Percentiles rank a stretch among this genome's conserved stretches.
Conservation (phyloP, 1,140 invertebrate species). For the Myzus persicae region DNA sequence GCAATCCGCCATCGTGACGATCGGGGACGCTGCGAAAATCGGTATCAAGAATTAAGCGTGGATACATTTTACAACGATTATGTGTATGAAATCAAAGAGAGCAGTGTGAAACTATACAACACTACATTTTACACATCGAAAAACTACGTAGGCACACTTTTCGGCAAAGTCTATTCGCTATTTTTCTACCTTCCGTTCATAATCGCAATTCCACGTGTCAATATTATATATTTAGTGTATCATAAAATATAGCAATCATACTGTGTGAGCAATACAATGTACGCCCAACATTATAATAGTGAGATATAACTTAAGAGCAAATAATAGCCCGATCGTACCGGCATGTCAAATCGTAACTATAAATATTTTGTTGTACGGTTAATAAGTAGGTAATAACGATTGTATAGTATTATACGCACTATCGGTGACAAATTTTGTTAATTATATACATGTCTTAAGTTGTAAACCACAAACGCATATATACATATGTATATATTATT, state of each 20-base stretch:
- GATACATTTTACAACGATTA: not conserved
- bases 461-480: not conserved
- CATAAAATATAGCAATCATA: not conserved
- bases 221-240: not conserved
- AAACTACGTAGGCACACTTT: not conserved
- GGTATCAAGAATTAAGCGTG: not conserved
- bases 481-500: not conserved
- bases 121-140: not conserved
- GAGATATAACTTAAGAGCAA: not conserved
- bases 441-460: not conserved
- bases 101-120: not conserved
- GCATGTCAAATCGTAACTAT: not conserved
- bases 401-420: not conserved
- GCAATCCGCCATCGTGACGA: not conserved
- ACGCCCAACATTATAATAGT: not conserved
- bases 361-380: not conserved
- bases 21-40: not conserved
- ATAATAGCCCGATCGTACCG: no score
- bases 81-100: not conserved
- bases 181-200: not conserved
- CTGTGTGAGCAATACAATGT: not conserved
- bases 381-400: no score
- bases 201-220: not conserved
- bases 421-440: not conserved
- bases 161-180: not conserved